These are phyloP conservation scores for Clostera curtula DNA, from an alignment of 2,888 invertebrate species.

Conservation along the genomic window DNA sequence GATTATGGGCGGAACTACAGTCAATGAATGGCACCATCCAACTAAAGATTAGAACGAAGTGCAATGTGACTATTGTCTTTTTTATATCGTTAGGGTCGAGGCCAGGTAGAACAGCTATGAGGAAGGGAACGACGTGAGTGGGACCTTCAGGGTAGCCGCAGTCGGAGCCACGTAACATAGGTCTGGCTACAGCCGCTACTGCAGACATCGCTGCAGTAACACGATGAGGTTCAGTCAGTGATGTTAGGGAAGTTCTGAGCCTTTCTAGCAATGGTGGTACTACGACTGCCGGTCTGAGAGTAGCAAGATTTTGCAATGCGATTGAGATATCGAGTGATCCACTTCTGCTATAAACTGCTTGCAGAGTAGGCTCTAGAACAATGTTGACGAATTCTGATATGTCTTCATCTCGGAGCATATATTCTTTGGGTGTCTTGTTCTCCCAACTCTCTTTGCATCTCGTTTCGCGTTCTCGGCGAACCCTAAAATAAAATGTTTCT, in stretches of 20 bases:
- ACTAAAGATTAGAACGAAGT: slow-evolving; percentile 84
- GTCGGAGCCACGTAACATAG: slow-evolving; percentile 72
- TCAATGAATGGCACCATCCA: slow-evolving; percentile 89
- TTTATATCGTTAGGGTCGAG: slow-evolving; percentile 92
- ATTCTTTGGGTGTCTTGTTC: slow-evolving; percentile 77
- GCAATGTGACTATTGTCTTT: slow-evolving; percentile 84
- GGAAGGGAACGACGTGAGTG: slow-evolving; percentile 85
- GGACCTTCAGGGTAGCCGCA: slow-evolving; percentile 83
- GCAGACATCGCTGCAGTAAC: slow-evolving; percentile 83
- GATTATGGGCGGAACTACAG: slow-evolving; percentile 83
- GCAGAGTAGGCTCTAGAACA: slow-evolving; percentile 82
- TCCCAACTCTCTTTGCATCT: slow-evolving; percentile 80
- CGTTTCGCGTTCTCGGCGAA: slow-evolving; percentile 78
- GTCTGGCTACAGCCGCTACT: slow-evolving; percentile 80
- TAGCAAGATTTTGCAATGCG: slow-evolving; percentile 84
- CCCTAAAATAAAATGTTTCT: slow-evolving; percentile 37
- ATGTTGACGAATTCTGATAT: slow-evolving; percentile 87
- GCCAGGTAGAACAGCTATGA: slow-evolving; percentile 88
- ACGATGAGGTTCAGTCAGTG: slow-evolving; percentile 91
- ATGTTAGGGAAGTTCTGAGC: slow-evolving; percentile 86
- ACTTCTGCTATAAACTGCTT: slow-evolving; percentile 85
- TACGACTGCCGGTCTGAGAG: slow-evolving; percentile 86
- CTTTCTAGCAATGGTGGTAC: slow-evolving; percentile 88
- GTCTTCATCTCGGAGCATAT: slow-evolving; percentile 85
- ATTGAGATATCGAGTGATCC: slow-evolving; percentile 77